Evolutionary conservation across 2,888 invertebrate genomes (phyloP), one percentile per base, ranked within the genome.

Genomic region (Euplexia lucipara): DNA sequence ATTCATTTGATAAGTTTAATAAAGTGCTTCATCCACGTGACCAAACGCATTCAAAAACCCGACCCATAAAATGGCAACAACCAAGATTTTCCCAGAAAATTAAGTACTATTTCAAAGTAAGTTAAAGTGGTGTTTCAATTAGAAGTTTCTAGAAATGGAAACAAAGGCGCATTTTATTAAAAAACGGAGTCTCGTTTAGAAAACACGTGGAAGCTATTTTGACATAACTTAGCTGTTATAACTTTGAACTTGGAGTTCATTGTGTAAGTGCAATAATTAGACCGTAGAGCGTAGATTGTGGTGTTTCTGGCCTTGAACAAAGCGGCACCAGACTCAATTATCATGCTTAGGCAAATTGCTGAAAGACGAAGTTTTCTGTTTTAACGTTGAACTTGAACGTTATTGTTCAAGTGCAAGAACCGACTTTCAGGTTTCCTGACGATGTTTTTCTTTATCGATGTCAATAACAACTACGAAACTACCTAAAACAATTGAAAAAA

Each of bases 181-280:
- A 7, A 68, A 57, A 54, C n/a, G 22, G 22, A 22, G 35, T 18
- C 58, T 44, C 39, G 22, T 26, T 54, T 26, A 12, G 14, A 6
- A 20, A 30, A 4, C 54, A 70, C 70, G 75, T 59, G 58, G 14
- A 57, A 22, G 6, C 18, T 35, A 3, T 16, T 52, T 22, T 53
- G 16, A 30, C 8, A 26, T 12, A 47, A 62, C 44, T 58, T 51
- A 18, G 48, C 16, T 49, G 10, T 42, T 75, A 42, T 45, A 37
- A 69, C 42, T 73, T 57, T 58, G 20, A 62, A 54, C 41, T 75
- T 61, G 14, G 44, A 69, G n/a, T 44, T 22, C 22, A 32, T 47
- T 34, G 10, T 41, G 20, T 7, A 56, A 41, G 12, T 26, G 32
- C 52, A 53, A 16, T 18, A 30, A n/a, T 34, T 12, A 45, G 2